Evolutionary conservation across 1,140 invertebrate genomes (phyloP).

Genomic region (Arion vulgaris): DNA sequence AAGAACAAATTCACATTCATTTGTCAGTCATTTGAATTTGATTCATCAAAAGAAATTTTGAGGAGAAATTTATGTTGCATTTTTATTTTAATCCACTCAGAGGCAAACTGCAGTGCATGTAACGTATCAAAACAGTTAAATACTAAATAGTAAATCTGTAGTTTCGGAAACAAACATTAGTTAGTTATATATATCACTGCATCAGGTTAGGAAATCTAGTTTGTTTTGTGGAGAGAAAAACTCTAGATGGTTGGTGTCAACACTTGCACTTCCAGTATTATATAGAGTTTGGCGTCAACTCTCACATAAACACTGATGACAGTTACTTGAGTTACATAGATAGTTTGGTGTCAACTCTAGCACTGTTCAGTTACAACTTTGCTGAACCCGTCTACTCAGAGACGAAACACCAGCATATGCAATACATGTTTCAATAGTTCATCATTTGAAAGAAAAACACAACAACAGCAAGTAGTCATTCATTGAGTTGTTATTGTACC

Average conservation of each 20-base stretch:
- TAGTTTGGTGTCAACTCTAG: too few species aligned
- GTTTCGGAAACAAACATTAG: constrained; percentile 60
- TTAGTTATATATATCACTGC: too few species aligned
- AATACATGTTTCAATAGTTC: constrained; percentile 43
- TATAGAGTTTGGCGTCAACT: too few species aligned
- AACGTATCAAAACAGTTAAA: constrained; percentile 71
- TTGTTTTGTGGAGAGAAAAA: constrained; percentile 64
- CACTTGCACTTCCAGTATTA: too few species aligned
- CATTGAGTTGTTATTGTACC: too few species aligned
- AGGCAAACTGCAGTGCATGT: constrained; percentile 67
- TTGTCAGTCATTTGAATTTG: too few species aligned
- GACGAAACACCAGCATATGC: constrained; percentile 54
- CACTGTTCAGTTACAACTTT: constrained; percentile 66
- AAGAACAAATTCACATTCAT: too few species aligned
- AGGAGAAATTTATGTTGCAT: constrained; percentile 66
- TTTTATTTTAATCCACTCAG: constrained; percentile 53
- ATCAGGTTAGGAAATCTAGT: constrained; percentile 51
- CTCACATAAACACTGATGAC: too few species aligned
- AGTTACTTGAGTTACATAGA: too few species aligned
- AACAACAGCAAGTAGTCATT: too few species aligned
- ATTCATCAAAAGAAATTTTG: constrained; percentile 62
- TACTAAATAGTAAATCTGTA: constrained; percentile 59
- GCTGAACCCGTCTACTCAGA: constrained; percentile 62
- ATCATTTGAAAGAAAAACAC: constrained; percentile 34
- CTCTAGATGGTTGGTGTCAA: constrained; percentile 68